Conservation (phyloP, 1,140 invertebrate genomes). For the Aphelenchoides avenae region DNA sequence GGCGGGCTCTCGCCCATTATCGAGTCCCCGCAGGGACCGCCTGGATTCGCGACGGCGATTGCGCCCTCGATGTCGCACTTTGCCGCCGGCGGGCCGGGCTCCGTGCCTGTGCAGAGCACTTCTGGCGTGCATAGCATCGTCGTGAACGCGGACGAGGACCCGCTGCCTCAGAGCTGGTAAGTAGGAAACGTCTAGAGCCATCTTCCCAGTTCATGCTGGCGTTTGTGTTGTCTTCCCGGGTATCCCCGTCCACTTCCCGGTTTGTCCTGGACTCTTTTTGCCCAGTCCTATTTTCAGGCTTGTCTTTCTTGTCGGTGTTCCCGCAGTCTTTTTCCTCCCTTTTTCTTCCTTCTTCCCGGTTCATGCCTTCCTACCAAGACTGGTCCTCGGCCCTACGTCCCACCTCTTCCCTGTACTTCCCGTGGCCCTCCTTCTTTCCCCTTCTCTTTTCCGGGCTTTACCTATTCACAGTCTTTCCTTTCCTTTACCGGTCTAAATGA, state of each 20-base stretch:
- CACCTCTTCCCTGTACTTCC: background rate
- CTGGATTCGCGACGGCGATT: slow-evolving; percentile 14
- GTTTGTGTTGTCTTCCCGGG: background rate
- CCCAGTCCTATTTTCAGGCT: background rate
- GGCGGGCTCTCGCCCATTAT: background rate
- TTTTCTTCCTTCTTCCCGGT: background rate
- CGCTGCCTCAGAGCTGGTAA: slow-evolving; percentile 24
- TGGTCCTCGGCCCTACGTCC: slow-evolving; percentile 1
- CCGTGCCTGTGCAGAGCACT: slow-evolving; percentile 2
- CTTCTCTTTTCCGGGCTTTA: background rate
- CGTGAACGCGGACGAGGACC: slow-evolving; percentile 23
- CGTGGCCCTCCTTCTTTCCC: background rate
- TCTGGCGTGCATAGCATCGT: slow-evolving; percentile 19
- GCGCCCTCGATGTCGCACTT: no score
- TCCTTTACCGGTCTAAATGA: slow-evolving; percentile 1
- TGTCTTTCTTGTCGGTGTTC: background rate
- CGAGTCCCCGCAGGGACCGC: slow-evolving; percentile 9
- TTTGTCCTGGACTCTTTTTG: no score
- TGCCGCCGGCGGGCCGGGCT: slow-evolving; percentile 1
- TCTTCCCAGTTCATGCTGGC: background rate
- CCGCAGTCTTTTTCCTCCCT: background rate
- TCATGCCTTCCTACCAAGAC: background rate
- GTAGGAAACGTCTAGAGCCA: slow-evolving; percentile 1
- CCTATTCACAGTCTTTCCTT: slow-evolving; percentile 1
- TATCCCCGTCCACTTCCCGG: slow-evolving; percentile 3